Conservation (phyloP, 37 sponge, comb jelly and placozoan genomes). For the Tethya wilhelma region DNA sequence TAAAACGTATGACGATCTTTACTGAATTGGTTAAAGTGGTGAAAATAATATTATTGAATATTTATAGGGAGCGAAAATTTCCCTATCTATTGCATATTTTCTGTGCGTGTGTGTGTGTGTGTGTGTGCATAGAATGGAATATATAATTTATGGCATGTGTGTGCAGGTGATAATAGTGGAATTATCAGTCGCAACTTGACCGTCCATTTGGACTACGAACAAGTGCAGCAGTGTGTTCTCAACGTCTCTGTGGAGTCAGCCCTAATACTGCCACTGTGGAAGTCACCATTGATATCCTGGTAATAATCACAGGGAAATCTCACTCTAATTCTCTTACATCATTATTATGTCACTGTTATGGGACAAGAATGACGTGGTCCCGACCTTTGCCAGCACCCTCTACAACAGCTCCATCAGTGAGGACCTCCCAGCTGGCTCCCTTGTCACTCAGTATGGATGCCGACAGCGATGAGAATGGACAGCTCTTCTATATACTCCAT, state of each 20-base stretch:
- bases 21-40: background rate
- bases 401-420: constrained; percentile 33
- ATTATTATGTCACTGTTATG: background rate
- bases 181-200: background rate
- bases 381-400: constrained; percentile 15
- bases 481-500: constrained; percentile 26
- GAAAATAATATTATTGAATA: background rate
- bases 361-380: constrained; percentile 51
- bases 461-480: constrained; percentile 21
- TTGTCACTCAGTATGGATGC: constrained; percentile 20
- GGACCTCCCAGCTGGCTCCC: background rate
- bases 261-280: background rate
- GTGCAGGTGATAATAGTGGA: constrained; percentile 12
- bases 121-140: background rate
- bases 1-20: too few relatives aligned
- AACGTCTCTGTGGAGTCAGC: constrained; percentile 18
- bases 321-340: background rate
- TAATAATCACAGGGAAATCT: background rate
- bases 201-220: constrained; percentile 23
- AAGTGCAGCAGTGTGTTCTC: constrained; percentile 9
- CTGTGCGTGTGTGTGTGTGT: too few relatives aligned
- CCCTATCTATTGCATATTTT: too few relatives aligned
- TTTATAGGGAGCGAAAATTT: background rate
- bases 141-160: background rate
- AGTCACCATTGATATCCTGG: constrained; percentile 37